phyloP scores from a whole-genome alignment of 1,140 invertebrate species.

The Orussus abietinus region DNA sequence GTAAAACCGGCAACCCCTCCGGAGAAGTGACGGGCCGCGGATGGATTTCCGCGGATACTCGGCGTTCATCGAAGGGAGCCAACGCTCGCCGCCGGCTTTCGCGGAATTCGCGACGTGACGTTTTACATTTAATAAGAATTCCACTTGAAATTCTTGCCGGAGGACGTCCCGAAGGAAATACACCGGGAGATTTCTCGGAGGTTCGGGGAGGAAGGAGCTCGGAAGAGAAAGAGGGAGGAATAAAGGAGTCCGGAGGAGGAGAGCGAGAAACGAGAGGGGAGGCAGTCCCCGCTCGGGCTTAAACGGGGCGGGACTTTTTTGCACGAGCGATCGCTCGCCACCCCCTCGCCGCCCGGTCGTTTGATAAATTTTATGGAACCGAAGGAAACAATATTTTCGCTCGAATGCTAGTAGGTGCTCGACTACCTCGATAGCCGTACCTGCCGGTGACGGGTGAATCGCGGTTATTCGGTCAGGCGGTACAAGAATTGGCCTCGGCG shows the following conservation, averaged over 20 bases:
- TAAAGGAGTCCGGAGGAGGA: conserved; percentile 6
- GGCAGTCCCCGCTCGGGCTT: conserved; percentile 5
- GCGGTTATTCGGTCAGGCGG: conserved; percentile 32
- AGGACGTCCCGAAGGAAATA: too few relatives aligned
- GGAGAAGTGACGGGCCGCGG: too few relatives aligned
- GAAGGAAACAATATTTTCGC: conserved; percentile 40
- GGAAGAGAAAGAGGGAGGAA: conserved; percentile 1
- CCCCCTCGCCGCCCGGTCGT: conserved; percentile 18
- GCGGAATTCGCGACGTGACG: too few relatives aligned
- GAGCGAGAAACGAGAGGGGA: conserved; percentile 8
- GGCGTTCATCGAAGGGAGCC: too few relatives aligned
- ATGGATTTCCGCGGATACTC: too few relatives aligned
- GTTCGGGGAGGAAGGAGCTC: too few relatives aligned
- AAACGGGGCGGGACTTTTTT: neutral
- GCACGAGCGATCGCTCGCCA: conserved; percentile 7
- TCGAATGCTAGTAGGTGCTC: conserved; percentile 22
- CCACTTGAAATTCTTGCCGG: conserved; percentile 4
- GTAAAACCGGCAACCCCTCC: too few relatives aligned
- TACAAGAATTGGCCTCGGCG: conserved; percentile 20
- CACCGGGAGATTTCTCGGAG: too few relatives aligned
- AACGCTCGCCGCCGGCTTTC: too few relatives aligned
- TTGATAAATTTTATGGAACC: conserved; percentile 46
- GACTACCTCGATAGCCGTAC: conserved; percentile 24
- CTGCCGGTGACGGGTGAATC: conserved; percentile 35
- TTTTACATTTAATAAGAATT: conserved; percentile 6